These are phyloP conservation scores for Dendroctonus valens DNA, from an alignment of 1,140 invertebrate species.

Conservation along the genomic window DNA sequence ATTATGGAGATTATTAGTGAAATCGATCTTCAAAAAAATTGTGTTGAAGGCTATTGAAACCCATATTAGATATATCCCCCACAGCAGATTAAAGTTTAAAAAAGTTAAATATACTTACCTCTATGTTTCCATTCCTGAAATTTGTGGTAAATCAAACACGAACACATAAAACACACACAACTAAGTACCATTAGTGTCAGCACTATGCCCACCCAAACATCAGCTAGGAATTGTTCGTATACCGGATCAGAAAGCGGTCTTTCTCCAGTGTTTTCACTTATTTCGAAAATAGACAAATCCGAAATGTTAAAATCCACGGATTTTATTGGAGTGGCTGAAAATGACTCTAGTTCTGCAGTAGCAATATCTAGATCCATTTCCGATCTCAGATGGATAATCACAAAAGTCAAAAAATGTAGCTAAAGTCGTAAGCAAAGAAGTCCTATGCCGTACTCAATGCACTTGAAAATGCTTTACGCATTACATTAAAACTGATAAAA, in stretches of 20 bases:
- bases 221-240: slow-evolving; percentile 54
- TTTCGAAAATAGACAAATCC: slow-evolving; percentile 19
- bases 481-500: too few relatives aligned
- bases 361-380: slow-evolving; percentile 12
- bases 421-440: too few relatives aligned
- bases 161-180: slow-evolving; percentile 61
- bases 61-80: too few relatives aligned
- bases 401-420: too few relatives aligned
- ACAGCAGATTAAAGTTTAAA: too few relatives aligned
- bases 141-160: slow-evolving; percentile 62
- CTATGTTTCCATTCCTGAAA: slow-evolving; percentile 65
- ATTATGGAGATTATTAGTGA: too few relatives aligned
- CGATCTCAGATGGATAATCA: too few relatives aligned
- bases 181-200: slow-evolving; percentile 59
- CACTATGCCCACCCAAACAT: slow-evolving; percentile 63
- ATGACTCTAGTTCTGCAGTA: not conserved
- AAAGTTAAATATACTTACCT: slow-evolving; percentile 54
- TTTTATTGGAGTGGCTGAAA: slow-evolving; percentile 2
- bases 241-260: slow-evolving; percentile 40
- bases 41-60: too few relatives aligned
- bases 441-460: too few relatives aligned
- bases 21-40: too few relatives aligned
- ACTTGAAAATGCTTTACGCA: too few relatives aligned
- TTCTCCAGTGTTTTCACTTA: slow-evolving; percentile 25
- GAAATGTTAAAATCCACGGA: slow-evolving; percentile 30